Evolutionary conservation across 2,113 vertebrate genomes (phyloP), one percentile per base, ranked within the genome.

Genomic region (Microtus montanus): DNA sequence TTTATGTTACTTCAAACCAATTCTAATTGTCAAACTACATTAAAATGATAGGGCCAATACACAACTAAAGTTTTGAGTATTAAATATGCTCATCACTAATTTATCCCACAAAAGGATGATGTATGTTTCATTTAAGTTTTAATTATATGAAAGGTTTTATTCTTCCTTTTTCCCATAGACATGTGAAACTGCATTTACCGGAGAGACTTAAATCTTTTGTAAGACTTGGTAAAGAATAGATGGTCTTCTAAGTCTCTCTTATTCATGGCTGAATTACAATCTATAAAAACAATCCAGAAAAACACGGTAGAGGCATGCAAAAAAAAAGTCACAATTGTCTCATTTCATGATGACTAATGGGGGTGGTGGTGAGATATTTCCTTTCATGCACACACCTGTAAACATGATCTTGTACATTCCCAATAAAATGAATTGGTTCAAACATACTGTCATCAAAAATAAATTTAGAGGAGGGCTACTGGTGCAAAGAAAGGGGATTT

Each of bases 51-150:
- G 93, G 82, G 38, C 86, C 63, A 33, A 92, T 89, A 75, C 3
- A 82, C 11, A 79, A 66, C 44, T 87, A 94, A 11, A 71, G 87
- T 93, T 91, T 41, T 82, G 70, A 71, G 47, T 61, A 94, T 91
- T 84, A 87, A 91, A 89, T 91, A 89, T 8, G 91, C 91, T 85
- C 24, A 54, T 96, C 74, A 84, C 79, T 90, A 90, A 96, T 87
- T 95, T 89, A 88, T 47, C 30, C 30, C 78, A n/a, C 84, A 79
- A 83, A 41, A 92, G 3, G 38, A 77, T 73, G 54, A 90, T 75
- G 77, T 9, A 49, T 87, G 14, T 44, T 83, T 95, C n/a, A 38
- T 79, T 94, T 91, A 79, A 97, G 19, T 84, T 96, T 94, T 89
- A 91, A 89, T 93, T 95, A 87, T 33, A 61, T 52, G 22, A 78